These are phyloP conservation scores for Parochlus steinenii DNA, from an alignment of 2,888 invertebrate genomes.

Conservation along the genomic window DNA sequence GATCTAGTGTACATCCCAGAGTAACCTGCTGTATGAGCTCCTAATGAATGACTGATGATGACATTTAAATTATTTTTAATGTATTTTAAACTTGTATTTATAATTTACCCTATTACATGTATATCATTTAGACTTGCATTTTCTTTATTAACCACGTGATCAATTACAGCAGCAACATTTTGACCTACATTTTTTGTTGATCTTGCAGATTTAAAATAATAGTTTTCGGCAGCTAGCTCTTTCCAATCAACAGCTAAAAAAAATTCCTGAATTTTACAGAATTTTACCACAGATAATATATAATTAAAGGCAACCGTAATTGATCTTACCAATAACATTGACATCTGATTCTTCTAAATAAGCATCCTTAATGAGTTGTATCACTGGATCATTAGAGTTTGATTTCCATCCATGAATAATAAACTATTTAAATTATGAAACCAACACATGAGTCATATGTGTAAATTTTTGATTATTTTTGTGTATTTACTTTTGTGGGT, in stretches of 20 bases:
- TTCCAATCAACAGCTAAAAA: constrained; percentile 25
- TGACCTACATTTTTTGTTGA: constrained; percentile 27
- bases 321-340: neutral
- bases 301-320: neutral
- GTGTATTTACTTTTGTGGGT: constrained; percentile 6
- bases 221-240: constrained; percentile 27
- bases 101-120: constrained; percentile 23
- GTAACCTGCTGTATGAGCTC: constrained; percentile 43
- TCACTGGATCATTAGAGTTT: constrained; percentile 26
- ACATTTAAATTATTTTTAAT: neutral
- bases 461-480: too few relatives aligned
- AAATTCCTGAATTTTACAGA: constrained; percentile 1
- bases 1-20: constrained; percentile 33
- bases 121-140: constrained; percentile 19
- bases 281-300: constrained; percentile 9
- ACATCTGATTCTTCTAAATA: constrained; percentile 21
- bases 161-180: constrained; percentile 22
- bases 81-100: neutral
- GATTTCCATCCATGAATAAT: constrained; percentile 20
- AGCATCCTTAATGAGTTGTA: constrained; percentile 27
- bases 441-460: too few relatives aligned
- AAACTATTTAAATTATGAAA: too few relatives aligned
- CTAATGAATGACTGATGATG: constrained; percentile 39
- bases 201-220: constrained; percentile 25
- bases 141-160: constrained; percentile 12